phyloP scores from a whole-genome alignment of 2,888 invertebrate species.

The Bombylius major region DNA sequence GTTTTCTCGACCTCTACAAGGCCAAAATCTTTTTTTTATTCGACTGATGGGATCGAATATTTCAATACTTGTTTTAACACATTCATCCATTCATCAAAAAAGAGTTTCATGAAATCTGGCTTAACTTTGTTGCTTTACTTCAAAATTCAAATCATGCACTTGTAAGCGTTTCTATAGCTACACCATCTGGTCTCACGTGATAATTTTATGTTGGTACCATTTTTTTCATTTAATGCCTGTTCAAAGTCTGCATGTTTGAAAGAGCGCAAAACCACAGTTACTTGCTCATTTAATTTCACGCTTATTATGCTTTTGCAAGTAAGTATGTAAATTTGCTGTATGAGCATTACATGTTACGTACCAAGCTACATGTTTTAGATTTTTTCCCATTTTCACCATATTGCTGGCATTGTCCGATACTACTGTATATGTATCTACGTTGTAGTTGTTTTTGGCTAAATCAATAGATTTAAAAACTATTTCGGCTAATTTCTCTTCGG shows the following conservation, averaged over 20 bases:
- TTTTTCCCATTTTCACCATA: constrained; percentile 14
- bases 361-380: constrained; percentile 9
- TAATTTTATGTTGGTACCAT: not conserved
- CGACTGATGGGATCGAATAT: constrained; percentile 1
- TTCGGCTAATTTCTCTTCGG: constrained; percentile 6
- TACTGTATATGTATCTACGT: constrained; percentile 11
- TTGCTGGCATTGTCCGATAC: constrained; percentile 16
- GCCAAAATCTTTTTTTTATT: too few species aligned
- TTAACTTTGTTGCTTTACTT: constrained; percentile 1
- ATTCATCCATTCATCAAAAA: constrained; percentile 1
- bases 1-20: too few species aligned
- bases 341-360: constrained; percentile 13
- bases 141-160: not conserved
- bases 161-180: not conserved
- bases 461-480: constrained; percentile 8
- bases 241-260: not conserved
- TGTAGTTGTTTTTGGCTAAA: constrained; percentile 9
- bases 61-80: constrained; percentile 1
- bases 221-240: not conserved
- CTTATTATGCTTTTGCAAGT: constrained; percentile 14
- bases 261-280: not conserved
- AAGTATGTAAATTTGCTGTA: constrained; percentile 12
- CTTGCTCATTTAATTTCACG: constrained; percentile 4
- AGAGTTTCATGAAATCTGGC: constrained; percentile 1
- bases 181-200: constrained; percentile 2